These are phyloP conservation scores for Paracanthobrama guichenoti DNA, from an alignment of 2,113 vertebrate species.

Conservation along the genomic window DNA sequence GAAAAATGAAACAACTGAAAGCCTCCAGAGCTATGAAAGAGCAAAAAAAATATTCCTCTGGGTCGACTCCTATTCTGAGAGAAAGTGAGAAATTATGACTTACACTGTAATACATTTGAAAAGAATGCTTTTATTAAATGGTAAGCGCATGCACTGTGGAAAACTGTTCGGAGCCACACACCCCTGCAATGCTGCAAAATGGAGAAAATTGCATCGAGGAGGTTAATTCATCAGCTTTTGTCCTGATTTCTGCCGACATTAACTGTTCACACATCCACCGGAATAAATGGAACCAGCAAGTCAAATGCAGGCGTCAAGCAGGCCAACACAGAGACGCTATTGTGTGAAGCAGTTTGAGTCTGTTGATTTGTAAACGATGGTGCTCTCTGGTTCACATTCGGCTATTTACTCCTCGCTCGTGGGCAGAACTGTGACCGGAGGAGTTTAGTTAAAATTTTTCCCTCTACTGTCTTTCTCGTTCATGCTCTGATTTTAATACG, in stretches of 20 bases:
- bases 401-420: not conserved
- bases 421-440: constrained; percentile 17
- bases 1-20: not conserved
- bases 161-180: not conserved
- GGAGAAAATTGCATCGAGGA: constrained; percentile 40
- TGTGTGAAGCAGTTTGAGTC: not conserved
- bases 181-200: constrained; percentile 5
- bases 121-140: constrained; percentile 1
- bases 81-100: not conserved
- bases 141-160: not conserved
- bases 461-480: not conserved
- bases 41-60: not conserved
- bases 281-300: not conserved
- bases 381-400: not conserved
- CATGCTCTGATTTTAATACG: constrained; percentile 41
- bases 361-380: not conserved
- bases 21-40: not conserved
- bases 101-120: not conserved
- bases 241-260: not conserved
- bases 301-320: not conserved
- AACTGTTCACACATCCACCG: not conserved
- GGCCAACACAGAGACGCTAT: constrained; percentile 6
- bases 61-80: not conserved
- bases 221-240: constrained; percentile 33
- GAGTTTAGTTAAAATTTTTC: not conserved